Percentiles rank a stretch among this genome's conserved stretches.
phyloP scores from a whole-genome alignment of 2,888 invertebrate species.

The Eupithecia pulchellata region DNA sequence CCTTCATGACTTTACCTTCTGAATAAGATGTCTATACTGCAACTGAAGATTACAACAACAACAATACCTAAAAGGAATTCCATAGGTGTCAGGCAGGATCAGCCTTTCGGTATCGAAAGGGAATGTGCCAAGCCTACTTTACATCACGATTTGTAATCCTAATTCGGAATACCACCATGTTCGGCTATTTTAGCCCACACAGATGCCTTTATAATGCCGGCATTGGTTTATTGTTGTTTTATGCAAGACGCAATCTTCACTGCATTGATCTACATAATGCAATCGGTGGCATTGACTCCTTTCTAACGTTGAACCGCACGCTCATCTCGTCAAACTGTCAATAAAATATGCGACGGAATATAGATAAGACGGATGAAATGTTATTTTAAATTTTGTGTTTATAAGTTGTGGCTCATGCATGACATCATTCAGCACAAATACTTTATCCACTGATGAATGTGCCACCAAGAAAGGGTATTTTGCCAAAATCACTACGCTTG shows the following conservation, averaged over 20 bases:
- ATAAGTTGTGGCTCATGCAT: too few species aligned
- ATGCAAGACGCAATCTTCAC: constrained; percentile 39
- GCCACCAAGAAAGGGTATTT: too few species aligned
- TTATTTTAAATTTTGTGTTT: too few species aligned
- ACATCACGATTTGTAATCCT: background rate
- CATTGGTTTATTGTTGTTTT: constrained; percentile 12
- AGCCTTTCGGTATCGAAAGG: background rate
- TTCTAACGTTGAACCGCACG: constrained; percentile 32
- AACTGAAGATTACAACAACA: background rate
- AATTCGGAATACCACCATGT: background rate
- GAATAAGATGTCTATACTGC: background rate
- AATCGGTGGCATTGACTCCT: constrained; percentile 42
- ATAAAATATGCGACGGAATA: background rate
- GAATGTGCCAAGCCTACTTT: background rate
- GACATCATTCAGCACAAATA: too few species aligned
- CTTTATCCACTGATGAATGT: too few species aligned
- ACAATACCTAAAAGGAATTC: background rate
- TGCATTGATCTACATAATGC: constrained; percentile 35
- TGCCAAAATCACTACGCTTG: too few species aligned
- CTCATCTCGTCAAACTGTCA: background rate
- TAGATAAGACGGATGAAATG: background rate
- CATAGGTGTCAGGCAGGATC: background rate
- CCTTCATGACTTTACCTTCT: background rate
- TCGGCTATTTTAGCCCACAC: constrained; percentile 5
- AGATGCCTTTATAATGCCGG: constrained; percentile 1